Percentiles rank a stretch among this genome's conserved stretches.
Conservation (phyloP, 2,888 invertebrate species). For the Ecliptopera silaceata region DNA sequence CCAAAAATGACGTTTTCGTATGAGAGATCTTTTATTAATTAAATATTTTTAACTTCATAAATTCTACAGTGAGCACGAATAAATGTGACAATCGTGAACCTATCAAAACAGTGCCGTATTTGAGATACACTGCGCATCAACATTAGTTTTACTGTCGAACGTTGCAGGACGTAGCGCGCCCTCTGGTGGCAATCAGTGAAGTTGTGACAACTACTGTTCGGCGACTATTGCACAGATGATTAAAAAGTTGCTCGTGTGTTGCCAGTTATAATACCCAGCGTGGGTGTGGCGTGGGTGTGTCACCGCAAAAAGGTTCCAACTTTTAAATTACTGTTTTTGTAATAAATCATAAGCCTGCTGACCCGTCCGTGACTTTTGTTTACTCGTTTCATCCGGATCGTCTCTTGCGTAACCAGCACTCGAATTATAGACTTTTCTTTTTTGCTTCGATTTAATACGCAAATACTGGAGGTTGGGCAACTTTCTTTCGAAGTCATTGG, state of each 20-base stretch:
- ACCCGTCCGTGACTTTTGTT: conserved; percentile 38
- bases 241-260: conserved; percentile 10
- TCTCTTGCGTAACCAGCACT: conserved; percentile 28
- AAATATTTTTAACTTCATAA: too few relatives aligned
- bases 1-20: too few relatives aligned
- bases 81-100: too few relatives aligned
- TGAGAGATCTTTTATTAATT: too few relatives aligned
- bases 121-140: too few relatives aligned
- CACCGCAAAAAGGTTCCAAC: conserved; percentile 37
- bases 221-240: not conserved
- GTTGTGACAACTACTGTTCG: not conserved
- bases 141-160: too few relatives aligned
- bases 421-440: conserved; percentile 23
- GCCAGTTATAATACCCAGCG: conserved; percentile 15
- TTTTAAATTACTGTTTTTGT: conserved; percentile 41
- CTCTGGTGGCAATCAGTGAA: too few relatives aligned
- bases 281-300: conserved; percentile 38
- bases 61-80: too few relatives aligned
- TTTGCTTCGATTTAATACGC: conserved; percentile 24
- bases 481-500: conserved; percentile 8
- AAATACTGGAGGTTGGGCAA: conserved; percentile 14
- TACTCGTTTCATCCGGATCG: conserved; percentile 18
- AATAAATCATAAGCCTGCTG: conserved; percentile 36
- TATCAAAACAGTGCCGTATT: too few relatives aligned
- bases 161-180: too few relatives aligned